Percentiles rank a stretch among this genome's conserved stretches.
These are phyloP conservation scores for Desoria tigrina DNA, from an alignment of 2,888 invertebrate genomes.

Conservation along the genomic window DNA sequence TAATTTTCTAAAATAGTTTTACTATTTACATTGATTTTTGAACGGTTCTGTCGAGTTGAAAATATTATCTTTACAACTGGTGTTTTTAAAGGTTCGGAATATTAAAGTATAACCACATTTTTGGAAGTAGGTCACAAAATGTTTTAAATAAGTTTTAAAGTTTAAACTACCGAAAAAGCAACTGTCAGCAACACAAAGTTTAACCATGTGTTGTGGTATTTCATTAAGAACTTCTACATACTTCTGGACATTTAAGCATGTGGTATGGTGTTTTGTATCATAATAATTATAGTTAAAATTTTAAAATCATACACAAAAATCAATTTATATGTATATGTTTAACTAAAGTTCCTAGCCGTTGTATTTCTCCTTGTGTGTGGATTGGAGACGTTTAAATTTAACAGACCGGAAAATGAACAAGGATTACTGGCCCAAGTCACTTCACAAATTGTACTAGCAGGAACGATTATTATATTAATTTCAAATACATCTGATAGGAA, in stretches of 20 bases:
- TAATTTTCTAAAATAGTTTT: no score
- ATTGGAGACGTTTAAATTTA: conserved; percentile 36
- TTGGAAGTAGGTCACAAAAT: no score
- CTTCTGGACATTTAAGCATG: conserved; percentile 41
- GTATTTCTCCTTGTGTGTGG: conserved; percentile 40
- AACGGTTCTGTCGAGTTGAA: no score
- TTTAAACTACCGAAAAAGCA: no score
- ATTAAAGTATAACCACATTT: no score
- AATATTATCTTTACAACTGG: no score
- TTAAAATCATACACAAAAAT: not conserved
- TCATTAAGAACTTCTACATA: conserved; percentile 41
- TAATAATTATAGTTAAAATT: no score
- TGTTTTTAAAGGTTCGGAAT: no score
- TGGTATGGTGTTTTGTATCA: no score
- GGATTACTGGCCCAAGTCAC: conserved; percentile 6
- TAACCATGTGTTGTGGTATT: conserved; percentile 10
- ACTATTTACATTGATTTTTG: no score
- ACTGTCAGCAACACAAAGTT: no score
- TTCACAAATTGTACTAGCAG: conserved; percentile 1
- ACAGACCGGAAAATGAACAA: conserved; percentile 23
- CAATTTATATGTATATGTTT: conserved; percentile 10
- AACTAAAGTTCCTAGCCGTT: conserved; percentile 36
- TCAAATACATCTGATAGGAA: conserved; percentile 16
- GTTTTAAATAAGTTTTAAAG: no score
- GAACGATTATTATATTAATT: conserved; percentile 5